phyloP scores from a whole-genome alignment of 2,888 invertebrate species.

The Macrophya annulata region DNA sequence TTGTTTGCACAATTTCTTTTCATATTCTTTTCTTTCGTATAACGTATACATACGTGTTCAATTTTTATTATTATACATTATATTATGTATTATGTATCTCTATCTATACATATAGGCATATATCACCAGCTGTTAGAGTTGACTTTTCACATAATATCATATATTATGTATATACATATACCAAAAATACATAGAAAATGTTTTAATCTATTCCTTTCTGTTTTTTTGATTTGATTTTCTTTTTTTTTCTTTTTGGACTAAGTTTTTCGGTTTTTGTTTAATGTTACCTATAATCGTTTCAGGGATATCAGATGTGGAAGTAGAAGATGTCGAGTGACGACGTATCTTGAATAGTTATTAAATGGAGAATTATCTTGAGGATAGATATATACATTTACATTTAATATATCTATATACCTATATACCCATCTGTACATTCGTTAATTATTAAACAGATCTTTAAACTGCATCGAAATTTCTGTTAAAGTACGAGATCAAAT shows the following conservation, averaged over 20 bases:
- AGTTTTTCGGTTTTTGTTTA: no score
- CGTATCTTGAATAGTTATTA: background rate
- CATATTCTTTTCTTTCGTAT: slow-evolving; percentile 56
- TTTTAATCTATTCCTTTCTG: background rate
- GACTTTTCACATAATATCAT: no score
- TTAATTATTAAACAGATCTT: background rate
- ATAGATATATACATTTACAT: background rate
- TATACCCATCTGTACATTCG: background rate
- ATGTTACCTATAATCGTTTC: no score
- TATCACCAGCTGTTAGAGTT: background rate
- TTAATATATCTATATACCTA: background rate
- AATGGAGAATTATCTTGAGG: background rate
- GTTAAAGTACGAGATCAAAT: background rate
- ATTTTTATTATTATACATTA: background rate
- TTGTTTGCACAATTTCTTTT: slow-evolving; percentile 77
- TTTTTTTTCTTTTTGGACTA: no score
- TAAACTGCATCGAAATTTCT: background rate
- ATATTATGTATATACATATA: no score
- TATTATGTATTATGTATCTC: background rate
- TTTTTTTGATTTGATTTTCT: no score
- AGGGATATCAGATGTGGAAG: no score
- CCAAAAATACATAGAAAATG: background rate
- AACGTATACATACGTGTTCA: no score
- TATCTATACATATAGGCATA: background rate
- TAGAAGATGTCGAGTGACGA: background rate